phyloP scores from a whole-genome alignment of 2,797 vertebrate species.

The Myripristis murdjan region DNA sequence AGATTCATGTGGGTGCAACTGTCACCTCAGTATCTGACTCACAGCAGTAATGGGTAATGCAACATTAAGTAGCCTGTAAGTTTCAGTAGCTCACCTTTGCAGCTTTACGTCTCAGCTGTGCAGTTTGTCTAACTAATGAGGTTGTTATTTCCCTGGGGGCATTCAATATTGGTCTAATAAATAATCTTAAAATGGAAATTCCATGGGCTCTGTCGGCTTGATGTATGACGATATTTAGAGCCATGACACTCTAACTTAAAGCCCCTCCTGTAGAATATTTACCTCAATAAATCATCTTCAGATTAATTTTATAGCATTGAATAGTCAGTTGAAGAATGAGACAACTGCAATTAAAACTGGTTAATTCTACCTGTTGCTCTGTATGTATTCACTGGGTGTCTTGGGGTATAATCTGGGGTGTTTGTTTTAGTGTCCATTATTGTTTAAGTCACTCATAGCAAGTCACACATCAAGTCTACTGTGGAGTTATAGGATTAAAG shows the following conservation, averaged over 20 bases:
- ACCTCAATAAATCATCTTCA: no score
- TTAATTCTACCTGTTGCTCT: no score
- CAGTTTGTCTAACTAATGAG: conserved; percentile 44
- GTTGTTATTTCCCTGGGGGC: conserved; percentile 50
- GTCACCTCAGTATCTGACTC: not conserved
- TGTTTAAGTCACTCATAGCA: no score
- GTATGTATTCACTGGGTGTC: no score
- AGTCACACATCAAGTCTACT: no score
- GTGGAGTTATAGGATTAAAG: no score
- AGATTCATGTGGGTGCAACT: not conserved
- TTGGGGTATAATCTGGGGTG: no score
- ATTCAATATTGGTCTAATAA: conserved; percentile 56
- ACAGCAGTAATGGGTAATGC: not conserved
- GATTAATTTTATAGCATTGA: no score
- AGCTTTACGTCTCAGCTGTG: conserved; percentile 34
- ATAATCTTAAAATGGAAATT: conserved; percentile 50
- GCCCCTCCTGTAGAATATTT: conserved; percentile 2
- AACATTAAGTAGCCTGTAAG: conserved; percentile 7
- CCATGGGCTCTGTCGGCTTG: conserved; percentile 34
- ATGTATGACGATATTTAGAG: conserved; percentile 37
- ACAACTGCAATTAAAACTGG: no score
- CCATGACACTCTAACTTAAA: conserved; percentile 1
- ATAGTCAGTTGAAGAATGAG: no score
- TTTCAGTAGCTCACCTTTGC: conserved; percentile 26
- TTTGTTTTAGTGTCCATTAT: no score